Evolutionary conservation across 2,113 vertebrate genomes (phyloP), one percentile per base, ranked within the genome.

Genomic region (Brachyhypopomus occidentalis): DNA sequence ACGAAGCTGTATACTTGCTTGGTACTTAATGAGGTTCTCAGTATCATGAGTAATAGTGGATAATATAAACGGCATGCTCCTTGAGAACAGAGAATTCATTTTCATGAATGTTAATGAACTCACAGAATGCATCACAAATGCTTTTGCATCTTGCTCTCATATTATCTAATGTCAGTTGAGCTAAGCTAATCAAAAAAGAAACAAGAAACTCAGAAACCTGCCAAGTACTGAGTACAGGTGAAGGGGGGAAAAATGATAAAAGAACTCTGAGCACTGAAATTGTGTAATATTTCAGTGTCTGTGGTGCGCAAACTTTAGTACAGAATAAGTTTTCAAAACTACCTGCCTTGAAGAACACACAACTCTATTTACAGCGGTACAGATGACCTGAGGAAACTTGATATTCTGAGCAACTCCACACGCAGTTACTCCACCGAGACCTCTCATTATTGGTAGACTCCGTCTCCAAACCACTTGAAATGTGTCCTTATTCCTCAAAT

Each of bases 41-140:
- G 67, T 84, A 59, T 84, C 78, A 77, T 75, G 79, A 63, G 75
- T 82, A 70, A 82, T 79, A 70, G 75, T 72, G 67, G 63, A 79
- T 82, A 74, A 78, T 79, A 69, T 78, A 82, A 75, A 79, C 59
- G 64, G 70, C 56, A 56, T 55, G 79, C 75, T 78, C 76, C 78
- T 62, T 38, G 36, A 73, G 75, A 81, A 73, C 59, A 77, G 73
- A 77, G 30, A 80, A 80, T 76, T 76, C 66, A 80, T 84, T 80
- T 84, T 75, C 56, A 84, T 80, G 72, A 84, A 80, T 77, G 38
- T 77, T 84, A 80, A 84, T 84, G 72, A 84, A 77, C 72, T 80
- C 52, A 25, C 41, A 20, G 66, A 84, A 82, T 85, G 71, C 71
- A 75, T 78, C 78, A 75, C 55, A 56, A 76, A 79, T 59, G 69